Percentiles rank a stretch among this genome's conserved stretches.
Evolutionary conservation across 1,140 invertebrate genomes (phyloP).

Genomic region (Drosophila miranda): DNA sequence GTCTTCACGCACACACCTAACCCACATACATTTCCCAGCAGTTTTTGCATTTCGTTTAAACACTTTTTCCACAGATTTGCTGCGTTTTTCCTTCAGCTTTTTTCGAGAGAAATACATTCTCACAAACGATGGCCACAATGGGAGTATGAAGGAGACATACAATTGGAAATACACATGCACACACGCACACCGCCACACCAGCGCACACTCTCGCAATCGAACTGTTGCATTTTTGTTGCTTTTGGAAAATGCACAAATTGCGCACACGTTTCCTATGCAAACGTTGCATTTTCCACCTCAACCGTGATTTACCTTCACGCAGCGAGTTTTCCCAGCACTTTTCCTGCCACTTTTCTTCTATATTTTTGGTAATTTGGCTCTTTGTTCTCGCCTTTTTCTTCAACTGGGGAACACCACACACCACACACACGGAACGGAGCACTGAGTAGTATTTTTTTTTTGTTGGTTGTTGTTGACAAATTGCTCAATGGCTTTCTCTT

Average conservation of each 20-base stretch:
- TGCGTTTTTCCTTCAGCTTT: conserved; percentile 44
- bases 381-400: conserved; percentile 50
- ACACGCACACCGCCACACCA: conserved; percentile 17
- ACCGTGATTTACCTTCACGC: conserved; percentile 52
- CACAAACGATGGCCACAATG: conserved; percentile 35
- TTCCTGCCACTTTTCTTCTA: conserved; percentile 10
- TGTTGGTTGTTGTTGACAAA: conserved; percentile 13
- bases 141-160: conserved; percentile 46
- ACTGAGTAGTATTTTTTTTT: conserved; percentile 21
- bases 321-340: conserved; percentile 24
- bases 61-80: conserved; percentile 10
- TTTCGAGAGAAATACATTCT: conserved; percentile 34
- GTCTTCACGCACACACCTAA: conserved; percentile 27
- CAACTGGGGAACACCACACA: conserved; percentile 1
- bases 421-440: conserved; percentile 34
- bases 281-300: conserved; percentile 51
- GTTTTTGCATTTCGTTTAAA: no score
- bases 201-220: conserved; percentile 21
- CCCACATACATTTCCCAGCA: no score
- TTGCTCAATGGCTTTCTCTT: conserved; percentile 20
- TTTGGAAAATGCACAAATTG: conserved; percentile 45
- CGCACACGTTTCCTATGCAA: conserved; percentile 28
- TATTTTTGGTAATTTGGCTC: conserved; percentile 20
- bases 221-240: conserved; percentile 42
- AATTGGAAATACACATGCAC: conserved; percentile 64